phyloP scores from a whole-genome alignment of 2,113 vertebrate genomes.

The Amia ocellicauda region DNA sequence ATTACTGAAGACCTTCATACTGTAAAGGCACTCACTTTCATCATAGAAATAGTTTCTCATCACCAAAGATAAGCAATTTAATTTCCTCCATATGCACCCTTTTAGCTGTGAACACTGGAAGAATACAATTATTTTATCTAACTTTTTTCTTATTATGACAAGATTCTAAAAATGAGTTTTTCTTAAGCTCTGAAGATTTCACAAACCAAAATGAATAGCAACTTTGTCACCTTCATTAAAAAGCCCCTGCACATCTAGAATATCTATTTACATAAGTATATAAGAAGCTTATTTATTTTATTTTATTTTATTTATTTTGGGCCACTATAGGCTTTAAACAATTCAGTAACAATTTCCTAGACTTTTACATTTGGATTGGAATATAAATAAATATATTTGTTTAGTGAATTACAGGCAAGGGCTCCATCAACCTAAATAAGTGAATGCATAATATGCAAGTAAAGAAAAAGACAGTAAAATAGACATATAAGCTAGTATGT shows the following conservation, averaged over 20 bases:
- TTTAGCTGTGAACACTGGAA: conserved; percentile 34
- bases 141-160: conserved; percentile 38
- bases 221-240: conserved; percentile 45
- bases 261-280: conserved; percentile 62
- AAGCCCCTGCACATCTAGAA: conserved; percentile 38
- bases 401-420: no score
- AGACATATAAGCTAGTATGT: no score
- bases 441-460: no score
- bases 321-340: conserved; percentile 46
- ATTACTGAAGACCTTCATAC: conserved; percentile 18
- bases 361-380: conserved; percentile 42
- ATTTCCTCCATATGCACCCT: conserved; percentile 21
- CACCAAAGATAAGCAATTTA: conserved; percentile 42
- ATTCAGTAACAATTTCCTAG: conserved; percentile 47
- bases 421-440: no score
- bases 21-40: conserved; percentile 25
- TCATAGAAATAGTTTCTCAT: conserved; percentile 33
- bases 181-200: conserved; percentile 34
- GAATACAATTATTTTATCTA: conserved; percentile 36
- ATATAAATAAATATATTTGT: no score
- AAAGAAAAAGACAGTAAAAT: no score
- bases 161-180: conserved; percentile 25
- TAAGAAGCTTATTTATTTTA: conserved; percentile 59
- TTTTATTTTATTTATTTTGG: conserved; percentile 3
- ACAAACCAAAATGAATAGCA: conserved; percentile 45